These are phyloP conservation scores for Daboia siamensis DNA, from an alignment of 2,113 vertebrate genomes.

Conservation along the genomic window DNA sequence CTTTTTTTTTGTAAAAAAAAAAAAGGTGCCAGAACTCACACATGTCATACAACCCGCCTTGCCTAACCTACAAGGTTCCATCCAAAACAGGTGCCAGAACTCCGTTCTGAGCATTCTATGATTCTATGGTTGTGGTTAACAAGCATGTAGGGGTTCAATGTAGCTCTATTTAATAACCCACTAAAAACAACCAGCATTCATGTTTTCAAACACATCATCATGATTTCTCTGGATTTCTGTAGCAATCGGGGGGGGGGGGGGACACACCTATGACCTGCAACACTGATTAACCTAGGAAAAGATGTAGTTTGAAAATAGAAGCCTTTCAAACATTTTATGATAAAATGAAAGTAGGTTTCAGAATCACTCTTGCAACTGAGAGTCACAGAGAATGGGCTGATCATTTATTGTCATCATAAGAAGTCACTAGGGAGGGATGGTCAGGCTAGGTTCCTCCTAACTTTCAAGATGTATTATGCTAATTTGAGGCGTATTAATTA, in stretches of 20 bases:
- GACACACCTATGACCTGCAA: background rate
- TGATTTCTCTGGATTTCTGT: background rate
- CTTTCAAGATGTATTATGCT: too few species aligned
- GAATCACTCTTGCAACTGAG: background rate
- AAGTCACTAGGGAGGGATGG: too few species aligned
- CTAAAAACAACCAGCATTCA: background rate
- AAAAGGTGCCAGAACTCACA: too few species aligned
- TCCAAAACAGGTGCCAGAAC: too few species aligned
- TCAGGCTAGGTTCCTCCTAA: too few species aligned
- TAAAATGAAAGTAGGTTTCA: background rate
- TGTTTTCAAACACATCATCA: background rate
- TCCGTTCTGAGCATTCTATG: too few species aligned
- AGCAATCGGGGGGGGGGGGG: background rate
- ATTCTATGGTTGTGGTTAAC: background rate
- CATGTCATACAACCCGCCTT: too few species aligned
- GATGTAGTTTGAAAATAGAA: background rate
- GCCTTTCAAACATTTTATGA: background rate
- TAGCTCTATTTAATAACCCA: background rate
- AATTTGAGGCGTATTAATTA: too few species aligned
- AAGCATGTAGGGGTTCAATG: background rate
- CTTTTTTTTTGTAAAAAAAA: too few species aligned
- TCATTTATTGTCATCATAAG: too few species aligned
- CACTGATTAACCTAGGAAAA: background rate
- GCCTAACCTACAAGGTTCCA: too few species aligned
- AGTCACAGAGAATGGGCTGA: too few species aligned